Conservation (phyloP, 2,888 invertebrate species). For the Agrotis clavis region DNA sequence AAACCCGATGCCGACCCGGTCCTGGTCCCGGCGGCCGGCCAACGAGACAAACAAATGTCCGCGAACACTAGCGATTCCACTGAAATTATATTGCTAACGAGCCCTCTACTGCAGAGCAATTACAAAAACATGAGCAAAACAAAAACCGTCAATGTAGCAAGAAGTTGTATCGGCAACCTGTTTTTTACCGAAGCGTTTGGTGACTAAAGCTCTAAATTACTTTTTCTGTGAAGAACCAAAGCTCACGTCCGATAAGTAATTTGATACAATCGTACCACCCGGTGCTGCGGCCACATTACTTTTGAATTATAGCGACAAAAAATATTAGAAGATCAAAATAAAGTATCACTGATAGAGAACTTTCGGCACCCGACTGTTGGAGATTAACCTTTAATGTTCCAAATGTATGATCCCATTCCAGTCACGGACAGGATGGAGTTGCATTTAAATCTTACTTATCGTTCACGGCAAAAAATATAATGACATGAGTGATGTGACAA, state of each 20-base stretch:
- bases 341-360: constrained; percentile 73
- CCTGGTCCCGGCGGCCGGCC: constrained; percentile 65
- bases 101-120: constrained; percentile 64
- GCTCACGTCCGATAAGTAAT: constrained; percentile 73
- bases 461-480: constrained; percentile 2
- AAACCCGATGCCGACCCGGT: constrained; percentile 82
- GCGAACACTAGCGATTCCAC: constrained; percentile 73
- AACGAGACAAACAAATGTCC: constrained; percentile 77
- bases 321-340: constrained; percentile 75
- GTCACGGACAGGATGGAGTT: constrained; percentile 41
- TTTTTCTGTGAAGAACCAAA: constrained; percentile 48
- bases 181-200: constrained; percentile 49
- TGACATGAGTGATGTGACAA: constrained; percentile 17
- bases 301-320: constrained; percentile 80
- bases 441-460: constrained; percentile 53
- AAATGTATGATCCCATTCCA: constrained; percentile 44
- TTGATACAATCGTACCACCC: constrained; percentile 81
- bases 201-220: constrained; percentile 53
- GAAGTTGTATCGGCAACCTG: constrained; percentile 34
- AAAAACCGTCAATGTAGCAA: constrained; percentile 43
- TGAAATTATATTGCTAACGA: constrained; percentile 73
- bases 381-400: constrained; percentile 66
- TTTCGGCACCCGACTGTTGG: constrained; percentile 74
- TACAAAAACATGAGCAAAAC: constrained; percentile 62
- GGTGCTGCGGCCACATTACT: constrained; percentile 76